Conservation (phyloP, 2,797 vertebrate genomes). For the Aulostomus chinensis region DNA sequence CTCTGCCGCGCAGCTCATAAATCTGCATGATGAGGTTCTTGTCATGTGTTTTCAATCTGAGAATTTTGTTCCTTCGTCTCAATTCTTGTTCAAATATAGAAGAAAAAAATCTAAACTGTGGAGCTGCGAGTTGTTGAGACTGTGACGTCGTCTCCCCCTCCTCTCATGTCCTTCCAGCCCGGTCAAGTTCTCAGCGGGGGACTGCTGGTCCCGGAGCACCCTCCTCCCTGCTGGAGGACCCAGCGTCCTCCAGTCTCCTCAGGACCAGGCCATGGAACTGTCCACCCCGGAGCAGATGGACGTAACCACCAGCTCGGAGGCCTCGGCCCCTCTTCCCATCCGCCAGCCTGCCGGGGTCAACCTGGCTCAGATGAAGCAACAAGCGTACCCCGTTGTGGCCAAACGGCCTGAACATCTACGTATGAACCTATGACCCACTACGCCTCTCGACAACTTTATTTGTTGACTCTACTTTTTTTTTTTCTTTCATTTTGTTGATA, state of each 20-base stretch:
- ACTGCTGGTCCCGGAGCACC: conserved; percentile 91
- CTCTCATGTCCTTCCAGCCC: conserved; percentile 80
- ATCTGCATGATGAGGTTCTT: too few relatives aligned
- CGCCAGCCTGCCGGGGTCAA: conserved; percentile 86
- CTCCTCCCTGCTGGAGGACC: conserved; percentile 68
- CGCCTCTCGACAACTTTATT: conserved; percentile 61
- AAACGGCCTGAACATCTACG: conserved; percentile 98
- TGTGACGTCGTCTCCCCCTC: too few relatives aligned
- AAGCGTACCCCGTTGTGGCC: conserved; percentile 91
- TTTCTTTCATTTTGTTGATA: conserved; percentile 29
- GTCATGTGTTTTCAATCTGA: too few relatives aligned
- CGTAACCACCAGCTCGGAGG: conserved; percentile 89
- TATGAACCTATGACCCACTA: conserved; percentile 97
- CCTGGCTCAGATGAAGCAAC: conserved; percentile 93
- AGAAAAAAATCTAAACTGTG: too few relatives aligned
- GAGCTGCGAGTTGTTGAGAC: too few relatives aligned
- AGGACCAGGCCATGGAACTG: conserved; percentile 93
- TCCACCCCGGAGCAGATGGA: conserved; percentile 97
- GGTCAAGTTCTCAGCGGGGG: conserved; percentile 90
- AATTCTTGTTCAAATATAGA: too few relatives aligned
- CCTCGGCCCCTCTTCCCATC: conserved; percentile 95
- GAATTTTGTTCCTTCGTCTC: too few relatives aligned
- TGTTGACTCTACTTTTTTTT: conserved; percentile 46
- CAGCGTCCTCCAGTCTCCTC: conserved; percentile 69
- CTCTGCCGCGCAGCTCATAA: too few relatives aligned